Evolutionary conservation across 1,140 invertebrate genomes (phyloP), one percentile per base, ranked within the genome.

Genomic region (Whitmania pigra): DNA sequence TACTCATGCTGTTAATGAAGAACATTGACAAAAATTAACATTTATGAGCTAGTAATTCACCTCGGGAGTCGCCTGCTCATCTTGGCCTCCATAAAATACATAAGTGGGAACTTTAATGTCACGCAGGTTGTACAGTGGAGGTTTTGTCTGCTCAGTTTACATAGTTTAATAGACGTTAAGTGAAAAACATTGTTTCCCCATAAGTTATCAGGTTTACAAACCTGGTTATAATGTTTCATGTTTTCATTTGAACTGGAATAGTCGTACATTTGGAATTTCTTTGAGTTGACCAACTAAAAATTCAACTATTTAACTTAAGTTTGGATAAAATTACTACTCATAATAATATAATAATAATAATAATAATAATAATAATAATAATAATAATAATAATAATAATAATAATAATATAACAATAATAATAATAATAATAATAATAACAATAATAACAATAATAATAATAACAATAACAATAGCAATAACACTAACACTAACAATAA

Each of bases 21-120:
- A 49, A 7, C 15, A 49, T 69, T 29, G 27, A 69, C 69, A n/a
- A 60, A n/a, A 18, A 71, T 25, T 71, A 55, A 11, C 15, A 7
- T 36, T 36, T 18, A 53, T 22, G 20, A 53, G 29, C 25, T 22
- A 18, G 18, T 18, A 73, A 73, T 53, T 29, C 49, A 75, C 74
- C 83, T 86, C 73, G 53, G 84, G 82, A 78, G 86, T 86, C 0
- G 88, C 86, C 0, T 91, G 78, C 82, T 85, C 87, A 79, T 91
- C 90, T 73, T 90, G 89, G 31, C 85, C 83, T 5, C 86, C 86
- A 76, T 87, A 89, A 77, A 88, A 87, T 25, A 90, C 79, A 57
- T 85, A 86, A 0, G 88, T 82, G 1, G 89, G 88, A 15, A 87
- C 82, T 53, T 80, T 84, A 2, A 89, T 84, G 55, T 86, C 85